phyloP scores from a whole-genome alignment of 2,113 vertebrate species.

The Pollimyrus isidori region DNA sequence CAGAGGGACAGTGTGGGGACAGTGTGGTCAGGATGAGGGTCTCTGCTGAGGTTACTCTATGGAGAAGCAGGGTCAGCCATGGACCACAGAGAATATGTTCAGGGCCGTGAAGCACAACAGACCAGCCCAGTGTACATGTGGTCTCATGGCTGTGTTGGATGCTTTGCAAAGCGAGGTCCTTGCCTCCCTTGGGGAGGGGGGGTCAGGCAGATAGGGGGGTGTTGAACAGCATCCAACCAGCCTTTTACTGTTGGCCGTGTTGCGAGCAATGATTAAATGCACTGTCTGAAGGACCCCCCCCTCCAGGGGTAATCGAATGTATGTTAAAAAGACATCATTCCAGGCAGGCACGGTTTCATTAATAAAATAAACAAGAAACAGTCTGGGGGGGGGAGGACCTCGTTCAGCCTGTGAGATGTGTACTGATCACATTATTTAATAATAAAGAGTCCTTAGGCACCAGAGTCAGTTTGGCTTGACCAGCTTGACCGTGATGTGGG shows the following conservation, averaged over 20 bases:
- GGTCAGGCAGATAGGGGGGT: neutral
- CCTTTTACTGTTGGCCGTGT: slow-evolving; percentile 23
- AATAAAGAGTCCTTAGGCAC: neutral
- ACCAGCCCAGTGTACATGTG: neutral
- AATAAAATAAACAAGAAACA: slow-evolving; percentile 32
- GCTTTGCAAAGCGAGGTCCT: slow-evolving; percentile 20
- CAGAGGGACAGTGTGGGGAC: neutral
- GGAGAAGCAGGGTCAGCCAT: too few species aligned
- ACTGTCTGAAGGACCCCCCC: slow-evolving; percentile 14
- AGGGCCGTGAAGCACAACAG: too few species aligned
- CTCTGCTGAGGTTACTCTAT: neutral
- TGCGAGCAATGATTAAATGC: slow-evolving; percentile 28
- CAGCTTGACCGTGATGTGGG: too few species aligned
- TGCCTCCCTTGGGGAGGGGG: neutral
- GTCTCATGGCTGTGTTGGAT: slow-evolving; percentile 10
- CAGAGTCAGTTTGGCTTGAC: too few species aligned
- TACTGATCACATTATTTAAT: neutral
- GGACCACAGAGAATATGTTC: too few species aligned
- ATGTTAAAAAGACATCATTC: slow-evolving; percentile 38
- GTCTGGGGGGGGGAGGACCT: neutral
- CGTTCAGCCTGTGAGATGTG: neutral
- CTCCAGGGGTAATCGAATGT: slow-evolving; percentile 29
- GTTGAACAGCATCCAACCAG: slow-evolving; percentile 35
- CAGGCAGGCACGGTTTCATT: slow-evolving; percentile 15
- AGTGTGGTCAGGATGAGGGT: neutral